Evolutionary conservation across 2,797 vertebrate species (phyloP).

Genomic region (Varecia variegata): DNA sequence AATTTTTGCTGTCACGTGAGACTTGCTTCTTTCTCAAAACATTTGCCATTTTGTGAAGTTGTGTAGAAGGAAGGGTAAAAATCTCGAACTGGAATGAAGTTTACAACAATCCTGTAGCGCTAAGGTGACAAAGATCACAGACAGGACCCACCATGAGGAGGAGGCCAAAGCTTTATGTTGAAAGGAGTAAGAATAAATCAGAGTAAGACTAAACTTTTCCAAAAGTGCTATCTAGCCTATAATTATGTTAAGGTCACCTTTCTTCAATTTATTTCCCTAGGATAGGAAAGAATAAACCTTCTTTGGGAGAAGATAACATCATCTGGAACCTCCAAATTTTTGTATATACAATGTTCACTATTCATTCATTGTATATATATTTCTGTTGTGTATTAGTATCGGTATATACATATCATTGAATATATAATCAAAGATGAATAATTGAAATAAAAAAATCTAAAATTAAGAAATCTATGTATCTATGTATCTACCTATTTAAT

Average conservation of each 20-base stretch:
- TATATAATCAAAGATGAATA: no score
- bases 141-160: not conserved
- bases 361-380: no score
- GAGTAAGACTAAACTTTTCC: not conserved
- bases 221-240: not conserved
- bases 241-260: not conserved
- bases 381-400: no score
- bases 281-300: not conserved
- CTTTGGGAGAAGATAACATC: not conserved
- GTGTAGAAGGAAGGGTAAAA: not conserved
- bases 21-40: not conserved
- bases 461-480: no score
- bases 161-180: not conserved
- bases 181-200: not conserved
- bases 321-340: not conserved
- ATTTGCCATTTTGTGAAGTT: not conserved
- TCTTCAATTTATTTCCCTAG: not conserved
- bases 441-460: no score
- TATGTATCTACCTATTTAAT: no score
- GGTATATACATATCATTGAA: no score
- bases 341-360: no score
- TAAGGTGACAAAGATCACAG: not conserved
- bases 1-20: not conserved
- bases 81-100: not conserved
- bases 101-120: not conserved